phyloP scores from a whole-genome alignment of 2,113 vertebrate species.

The Nesogale talazaci region DNA sequence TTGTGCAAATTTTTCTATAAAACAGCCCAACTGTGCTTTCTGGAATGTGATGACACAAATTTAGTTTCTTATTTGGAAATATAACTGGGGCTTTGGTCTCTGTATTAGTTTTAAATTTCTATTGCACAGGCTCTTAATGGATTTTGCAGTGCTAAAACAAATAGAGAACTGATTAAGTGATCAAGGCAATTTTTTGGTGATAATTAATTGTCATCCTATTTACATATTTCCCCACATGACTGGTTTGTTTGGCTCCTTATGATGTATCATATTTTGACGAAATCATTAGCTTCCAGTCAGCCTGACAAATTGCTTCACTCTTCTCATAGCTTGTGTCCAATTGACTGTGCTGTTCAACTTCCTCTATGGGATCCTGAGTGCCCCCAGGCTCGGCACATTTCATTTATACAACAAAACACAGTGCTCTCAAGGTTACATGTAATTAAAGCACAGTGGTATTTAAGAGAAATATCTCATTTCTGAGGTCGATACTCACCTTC shows the following conservation, averaged over 20 bases:
- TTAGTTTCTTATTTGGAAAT: conserved; percentile 57
- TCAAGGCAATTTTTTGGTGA: conserved; percentile 44
- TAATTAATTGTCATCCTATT: conserved; percentile 56
- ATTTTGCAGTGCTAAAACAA: conserved; percentile 60
- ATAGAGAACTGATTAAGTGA: conserved; percentile 56
- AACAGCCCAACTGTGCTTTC: not conserved
- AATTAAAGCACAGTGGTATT: conserved; percentile 61
- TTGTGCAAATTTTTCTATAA: conserved; percentile 26
- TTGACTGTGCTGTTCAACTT: conserved; percentile 67
- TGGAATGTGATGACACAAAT: conserved; percentile 3
- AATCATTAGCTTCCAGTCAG: conserved; percentile 65
- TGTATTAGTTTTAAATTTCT: conserved; percentile 30
- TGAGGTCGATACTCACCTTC: not conserved
- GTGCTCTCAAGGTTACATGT: conserved; percentile 28
- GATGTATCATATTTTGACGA: conserved; percentile 59
- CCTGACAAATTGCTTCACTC: conserved; percentile 66
- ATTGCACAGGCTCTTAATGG: conserved; percentile 53
- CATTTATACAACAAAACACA: conserved; percentile 5
- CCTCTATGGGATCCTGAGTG: conserved; percentile 32
- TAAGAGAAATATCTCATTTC: conserved; percentile 70
- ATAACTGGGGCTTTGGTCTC: conserved; percentile 25
- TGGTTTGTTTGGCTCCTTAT: conserved; percentile 21
- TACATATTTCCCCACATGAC: not conserved
- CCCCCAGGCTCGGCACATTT: conserved; percentile 39
- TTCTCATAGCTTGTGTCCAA: conserved; percentile 66